A percentile compares a stretch with the other conserved stretches of the same genome.
Conservation (phyloP, 2,113 vertebrate species). For the Ancistrus triradiatus region DNA sequence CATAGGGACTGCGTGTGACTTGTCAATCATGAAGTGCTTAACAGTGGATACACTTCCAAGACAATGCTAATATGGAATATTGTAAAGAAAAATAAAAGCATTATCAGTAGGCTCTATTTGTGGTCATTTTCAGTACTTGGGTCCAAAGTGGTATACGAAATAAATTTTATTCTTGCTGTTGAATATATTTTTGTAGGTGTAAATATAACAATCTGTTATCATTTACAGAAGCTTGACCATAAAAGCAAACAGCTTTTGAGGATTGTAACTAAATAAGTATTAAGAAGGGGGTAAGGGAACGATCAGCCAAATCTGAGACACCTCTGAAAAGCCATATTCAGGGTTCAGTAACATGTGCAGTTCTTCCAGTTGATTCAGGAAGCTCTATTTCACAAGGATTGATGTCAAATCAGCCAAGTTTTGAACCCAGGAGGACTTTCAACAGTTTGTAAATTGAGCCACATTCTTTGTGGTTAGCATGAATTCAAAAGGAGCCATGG, state of each 20-base stretch:
- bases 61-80: not conserved
- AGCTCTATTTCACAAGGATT: constrained; percentile 1
- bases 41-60: constrained; percentile 4
- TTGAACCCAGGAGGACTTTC: constrained; percentile 26
- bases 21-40: constrained; percentile 10
- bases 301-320: constrained; percentile 41
- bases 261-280: too few relatives aligned
- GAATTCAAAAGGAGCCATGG: constrained; percentile 35
- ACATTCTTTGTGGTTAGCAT: constrained; percentile 38
- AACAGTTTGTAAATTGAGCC: constrained; percentile 17
- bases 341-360: constrained; percentile 30
- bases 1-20: not conserved
- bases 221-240: constrained; percentile 12
- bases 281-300: constrained; percentile 27
- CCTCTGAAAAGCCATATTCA: constrained; percentile 44
- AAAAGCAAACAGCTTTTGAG: too few relatives aligned
- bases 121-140: too few relatives aligned
- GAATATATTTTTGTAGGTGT: not conserved
- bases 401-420: constrained; percentile 24
- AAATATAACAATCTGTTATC: not conserved
- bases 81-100: not conserved
- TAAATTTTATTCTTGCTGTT: not conserved
- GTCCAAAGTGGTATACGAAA: too few relatives aligned
- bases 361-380: constrained; percentile 25
- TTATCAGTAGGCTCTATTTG: too few relatives aligned